phyloP scores from a whole-genome alignment of 2,113 vertebrate genomes.

The Mesocricetus auratus region DNA sequence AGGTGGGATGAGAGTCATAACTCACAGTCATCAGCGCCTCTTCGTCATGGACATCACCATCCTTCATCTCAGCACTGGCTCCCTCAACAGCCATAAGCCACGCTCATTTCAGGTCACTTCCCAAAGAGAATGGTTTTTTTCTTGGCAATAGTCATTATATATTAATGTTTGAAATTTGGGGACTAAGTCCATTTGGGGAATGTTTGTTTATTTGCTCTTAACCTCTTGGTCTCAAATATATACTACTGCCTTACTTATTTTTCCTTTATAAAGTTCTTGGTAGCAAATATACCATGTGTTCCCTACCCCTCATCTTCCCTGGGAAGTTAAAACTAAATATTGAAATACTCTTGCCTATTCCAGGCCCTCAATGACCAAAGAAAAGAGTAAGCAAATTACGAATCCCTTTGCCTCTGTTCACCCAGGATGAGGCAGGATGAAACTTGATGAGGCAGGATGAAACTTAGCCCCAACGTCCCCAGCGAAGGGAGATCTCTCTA shows the following conservation, averaged over 20 bases:
- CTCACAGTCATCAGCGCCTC: conserved; percentile 49
- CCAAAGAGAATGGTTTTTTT: conserved; percentile 59
- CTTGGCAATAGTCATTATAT: conserved; percentile 57
- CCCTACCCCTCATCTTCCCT: background rate
- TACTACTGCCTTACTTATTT: background rate
- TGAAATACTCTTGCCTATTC: background rate
- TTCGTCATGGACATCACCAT: conserved; percentile 1
- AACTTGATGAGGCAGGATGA: background rate
- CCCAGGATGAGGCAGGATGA: background rate
- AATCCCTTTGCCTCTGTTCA: background rate
- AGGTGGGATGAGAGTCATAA: conserved; percentile 36
- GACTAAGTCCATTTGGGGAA: background rate
- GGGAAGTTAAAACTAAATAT: background rate
- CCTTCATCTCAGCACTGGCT: conserved; percentile 57
- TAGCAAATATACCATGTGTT: background rate
- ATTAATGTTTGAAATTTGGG: conserved; percentile 53
- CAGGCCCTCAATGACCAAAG: background rate
- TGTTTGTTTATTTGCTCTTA: background rate
- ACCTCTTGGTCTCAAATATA: conserved; percentile 15
- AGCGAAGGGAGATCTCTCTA: background rate
- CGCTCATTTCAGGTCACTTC: conserved; percentile 47
- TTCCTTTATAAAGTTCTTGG: background rate
- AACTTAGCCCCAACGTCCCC: background rate
- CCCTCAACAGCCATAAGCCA: conserved; percentile 58
- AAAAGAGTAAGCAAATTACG: background rate